Evolutionary conservation across 2,797 vertebrate genomes (phyloP), one percentile per base, ranked within the genome.

Genomic region (Knipowitschia caucasica): DNA sequence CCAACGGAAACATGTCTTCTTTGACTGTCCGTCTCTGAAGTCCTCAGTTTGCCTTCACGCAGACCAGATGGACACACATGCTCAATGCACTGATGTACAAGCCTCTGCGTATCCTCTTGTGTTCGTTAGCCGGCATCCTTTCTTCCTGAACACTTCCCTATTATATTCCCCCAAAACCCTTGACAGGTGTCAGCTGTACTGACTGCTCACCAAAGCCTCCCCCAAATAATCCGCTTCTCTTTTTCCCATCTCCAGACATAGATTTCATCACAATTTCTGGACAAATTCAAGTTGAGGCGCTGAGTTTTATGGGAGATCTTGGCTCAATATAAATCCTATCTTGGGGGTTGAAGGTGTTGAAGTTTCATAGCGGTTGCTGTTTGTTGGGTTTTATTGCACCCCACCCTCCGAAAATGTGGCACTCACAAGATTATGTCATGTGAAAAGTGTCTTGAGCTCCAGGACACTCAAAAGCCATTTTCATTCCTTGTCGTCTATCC

Each of bases 171-270:
- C 81, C 78, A 85, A 79, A 82, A 83, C 79, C 79, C 80, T 76
- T 85, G 85, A 88, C 85, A 87, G 85, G 86, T 85, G 85, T 88
- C 85, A 85, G 81, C 78, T 52, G 59, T 53, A 62, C 73, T 86
- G 78, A 71, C 77, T n/a, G 60, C 73, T 82, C 86, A 69, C 75
- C 78, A 81, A 82, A 84, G 73, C 77, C 83, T 79, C 67, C 77
- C 74, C 70, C 71, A 83, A 82, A 82, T 82, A 77, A 83, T 83
- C 76, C 62, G 51, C 74, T 55, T 78, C 64, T 26, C 53, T 60
- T 69, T 66, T 78, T 59, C 72, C 67, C 70, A 65, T 80, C 80
- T 84, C 76, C 79, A 62, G 67, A 67, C 67, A 57, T 75, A 77
- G 79, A 84, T 87, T 84, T 88, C 82, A 85, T 85, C 74, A 81